These are phyloP conservation scores for Mormyrops attenuatus DNA, from an alignment of 2,797 vertebrate genomes.

Conservation along the genomic window DNA sequence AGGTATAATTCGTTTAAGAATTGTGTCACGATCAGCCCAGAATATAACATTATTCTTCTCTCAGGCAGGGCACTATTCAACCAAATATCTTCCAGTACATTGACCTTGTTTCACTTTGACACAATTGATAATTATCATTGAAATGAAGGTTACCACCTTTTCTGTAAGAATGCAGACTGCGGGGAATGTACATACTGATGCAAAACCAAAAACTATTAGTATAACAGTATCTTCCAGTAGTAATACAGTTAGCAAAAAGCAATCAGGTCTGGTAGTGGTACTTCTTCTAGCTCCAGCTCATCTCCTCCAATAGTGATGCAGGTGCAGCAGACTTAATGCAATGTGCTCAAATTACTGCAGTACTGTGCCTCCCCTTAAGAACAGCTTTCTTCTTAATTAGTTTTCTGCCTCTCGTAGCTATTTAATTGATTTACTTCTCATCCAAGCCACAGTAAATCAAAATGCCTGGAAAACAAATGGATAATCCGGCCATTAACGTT, in stretches of 20 bases:
- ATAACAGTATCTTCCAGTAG: not conserved
- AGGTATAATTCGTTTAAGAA: not conserved
- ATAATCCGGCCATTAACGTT: not conserved
- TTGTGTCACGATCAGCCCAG: not conserved
- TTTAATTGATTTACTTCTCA: slow-evolving; percentile 1
- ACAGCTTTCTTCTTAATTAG: not conserved
- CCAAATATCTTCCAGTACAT: slow-evolving; percentile 5
- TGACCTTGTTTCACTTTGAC: not conserved
- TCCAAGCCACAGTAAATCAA: not conserved
- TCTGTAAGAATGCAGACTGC: not conserved
- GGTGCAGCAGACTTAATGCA: not conserved
- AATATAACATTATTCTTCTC: not conserved
- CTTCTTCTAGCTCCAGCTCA: not conserved
- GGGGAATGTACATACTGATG: not conserved
- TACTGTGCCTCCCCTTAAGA: not conserved
- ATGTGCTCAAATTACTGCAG: not conserved
- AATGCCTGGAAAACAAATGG: not conserved
- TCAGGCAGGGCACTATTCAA: not conserved
- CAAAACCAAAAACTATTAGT: not conserved
- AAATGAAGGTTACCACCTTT: not conserved
- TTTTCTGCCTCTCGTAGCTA: not conserved
- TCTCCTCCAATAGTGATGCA: not conserved
- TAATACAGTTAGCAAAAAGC: not conserved
- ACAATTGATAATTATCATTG: not conserved
- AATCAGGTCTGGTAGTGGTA: not conserved